A percentile compares a stretch with the other conserved stretches of the same genome.
Conservation (phyloP, 2,797 vertebrate genomes). For the Typhlichthys subterraneus region DNA sequence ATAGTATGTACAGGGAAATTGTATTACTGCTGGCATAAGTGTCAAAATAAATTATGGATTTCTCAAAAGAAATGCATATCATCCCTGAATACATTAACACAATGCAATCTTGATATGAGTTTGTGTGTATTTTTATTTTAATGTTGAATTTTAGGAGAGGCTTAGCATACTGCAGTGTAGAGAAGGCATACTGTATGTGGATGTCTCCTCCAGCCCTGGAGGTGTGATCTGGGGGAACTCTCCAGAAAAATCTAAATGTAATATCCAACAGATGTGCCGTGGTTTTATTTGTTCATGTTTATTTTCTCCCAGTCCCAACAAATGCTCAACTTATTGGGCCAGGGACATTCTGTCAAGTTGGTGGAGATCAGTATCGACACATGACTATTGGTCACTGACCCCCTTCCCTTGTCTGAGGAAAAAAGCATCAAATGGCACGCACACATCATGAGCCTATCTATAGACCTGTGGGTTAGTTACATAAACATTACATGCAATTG, state of each 20-base stretch:
- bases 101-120: slow-evolving; percentile 60
- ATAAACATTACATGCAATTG: no score
- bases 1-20: slow-evolving; percentile 54
- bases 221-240: slow-evolving; percentile 55
- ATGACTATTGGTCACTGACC: no score
- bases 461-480: no score
- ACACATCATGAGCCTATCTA: no score
- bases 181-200: slow-evolving; percentile 62
- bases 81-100: slow-evolving; percentile 74
- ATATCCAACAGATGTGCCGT: slow-evolving; percentile 40
- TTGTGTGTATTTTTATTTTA: slow-evolving; percentile 59
- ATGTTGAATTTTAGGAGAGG: slow-evolving; percentile 48
- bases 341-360: neutral
- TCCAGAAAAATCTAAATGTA: slow-evolving; percentile 50
- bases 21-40: slow-evolving; percentile 61
- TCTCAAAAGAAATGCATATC: slow-evolving; percentile 62
- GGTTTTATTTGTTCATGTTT: slow-evolving; percentile 19
- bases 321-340: slow-evolving; percentile 25
- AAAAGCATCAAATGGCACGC: no score
- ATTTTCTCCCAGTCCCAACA: slow-evolving; percentile 8
- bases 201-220: slow-evolving; percentile 57
- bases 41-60: slow-evolving; percentile 69
- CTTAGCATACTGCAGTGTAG: slow-evolving; percentile 30
- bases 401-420: no score
- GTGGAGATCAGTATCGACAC: no score